These are phyloP conservation scores for Propithecus coquereli DNA, from an alignment of 2,113 vertebrate species.

Conservation along the genomic window DNA sequence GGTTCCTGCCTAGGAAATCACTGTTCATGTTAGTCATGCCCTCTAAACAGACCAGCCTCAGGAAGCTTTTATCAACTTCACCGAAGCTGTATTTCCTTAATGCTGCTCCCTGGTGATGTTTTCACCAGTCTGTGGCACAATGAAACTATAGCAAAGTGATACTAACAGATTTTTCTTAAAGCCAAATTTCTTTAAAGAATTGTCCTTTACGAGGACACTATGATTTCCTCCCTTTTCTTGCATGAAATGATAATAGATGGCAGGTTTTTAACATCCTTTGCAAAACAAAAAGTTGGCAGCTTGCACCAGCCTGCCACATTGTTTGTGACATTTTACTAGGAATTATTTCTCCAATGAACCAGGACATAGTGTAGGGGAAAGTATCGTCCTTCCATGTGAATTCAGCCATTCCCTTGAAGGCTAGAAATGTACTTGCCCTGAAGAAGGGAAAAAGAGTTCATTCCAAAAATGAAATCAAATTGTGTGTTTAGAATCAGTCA, in stretches of 20 bases:
- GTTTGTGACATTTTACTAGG: conserved; percentile 24
- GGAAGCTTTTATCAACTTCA: not conserved
- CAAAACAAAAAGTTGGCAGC: conserved; percentile 2
- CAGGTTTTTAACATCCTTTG: conserved; percentile 31
- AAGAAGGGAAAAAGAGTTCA: not conserved
- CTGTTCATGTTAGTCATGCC: not conserved
- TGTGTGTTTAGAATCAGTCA: not conserved
- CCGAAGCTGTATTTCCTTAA: not conserved
- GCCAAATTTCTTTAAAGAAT: not conserved
- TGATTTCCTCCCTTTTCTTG: not conserved
- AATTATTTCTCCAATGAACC: conserved; percentile 34
- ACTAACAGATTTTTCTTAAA: not conserved
- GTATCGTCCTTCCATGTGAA: not conserved
- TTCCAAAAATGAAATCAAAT: conserved; percentile 21
- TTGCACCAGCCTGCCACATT: not conserved
- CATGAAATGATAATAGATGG: not conserved
- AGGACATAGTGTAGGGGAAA: not conserved
- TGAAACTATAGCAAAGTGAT: not conserved
- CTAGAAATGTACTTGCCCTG: conserved; percentile 11
- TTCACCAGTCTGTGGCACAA: not conserved
- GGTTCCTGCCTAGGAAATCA: not conserved
- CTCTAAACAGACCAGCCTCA: not conserved
- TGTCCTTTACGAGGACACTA: not conserved
- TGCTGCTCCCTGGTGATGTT: not conserved
- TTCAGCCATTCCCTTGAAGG: not conserved